phyloP scores from a whole-genome alignment of 1,140 invertebrate genomes.

The Aradophagus sp. region DNA sequence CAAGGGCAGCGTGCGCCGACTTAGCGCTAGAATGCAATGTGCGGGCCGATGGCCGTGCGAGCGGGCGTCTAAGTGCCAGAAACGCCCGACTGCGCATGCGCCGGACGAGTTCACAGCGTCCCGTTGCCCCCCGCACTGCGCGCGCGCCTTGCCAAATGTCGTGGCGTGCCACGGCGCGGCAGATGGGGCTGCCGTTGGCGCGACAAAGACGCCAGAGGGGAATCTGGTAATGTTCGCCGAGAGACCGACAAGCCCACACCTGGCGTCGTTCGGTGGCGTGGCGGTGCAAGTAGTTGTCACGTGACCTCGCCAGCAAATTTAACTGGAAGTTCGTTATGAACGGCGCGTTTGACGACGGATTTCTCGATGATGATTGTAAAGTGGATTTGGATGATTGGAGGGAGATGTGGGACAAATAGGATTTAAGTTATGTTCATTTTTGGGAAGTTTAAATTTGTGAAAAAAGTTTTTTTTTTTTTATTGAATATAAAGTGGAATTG shows the following conservation, averaged over 20 bases:
- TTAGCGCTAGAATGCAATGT: constrained; percentile 16
- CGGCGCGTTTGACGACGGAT: too few species aligned
- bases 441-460: too few species aligned
- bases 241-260: neutral
- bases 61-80: constrained; percentile 65
- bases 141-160: neutral
- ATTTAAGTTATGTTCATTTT: too few species aligned
- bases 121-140: neutral
- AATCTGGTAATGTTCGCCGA: too few species aligned
- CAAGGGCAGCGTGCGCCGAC: constrained; percentile 18
- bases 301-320: neutral
- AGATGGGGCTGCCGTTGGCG: too few species aligned
- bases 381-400: too few species aligned
- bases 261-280: constrained; percentile 1
- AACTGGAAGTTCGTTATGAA: constrained; percentile 3
- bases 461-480: too few species aligned
- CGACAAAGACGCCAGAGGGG: too few species aligned
- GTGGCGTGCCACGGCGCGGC: too few species aligned
- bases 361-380: too few species aligned
- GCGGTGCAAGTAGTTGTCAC: neutral
- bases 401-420: too few species aligned
- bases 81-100: constrained; percentile 62
- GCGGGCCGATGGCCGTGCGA: constrained; percentile 13
- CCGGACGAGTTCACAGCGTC: constrained; percentile 3
- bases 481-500: too few species aligned